Conservation (phyloP, 2,113 vertebrate species). For the Atrichornis clamosus region DNA sequence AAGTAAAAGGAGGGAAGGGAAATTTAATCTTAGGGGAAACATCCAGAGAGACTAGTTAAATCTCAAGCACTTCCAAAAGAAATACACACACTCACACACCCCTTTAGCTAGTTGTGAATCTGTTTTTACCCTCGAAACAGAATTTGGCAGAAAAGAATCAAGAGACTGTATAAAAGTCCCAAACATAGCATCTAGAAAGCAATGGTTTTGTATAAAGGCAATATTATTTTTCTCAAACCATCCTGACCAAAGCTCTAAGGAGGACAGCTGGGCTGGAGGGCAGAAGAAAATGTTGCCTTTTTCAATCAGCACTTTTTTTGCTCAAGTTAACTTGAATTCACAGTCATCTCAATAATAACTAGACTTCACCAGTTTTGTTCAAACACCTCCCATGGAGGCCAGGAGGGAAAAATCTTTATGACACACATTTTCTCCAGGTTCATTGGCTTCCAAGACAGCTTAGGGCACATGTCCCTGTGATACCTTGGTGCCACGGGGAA, state of each 20-base stretch:
- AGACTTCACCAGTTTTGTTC: neutral
- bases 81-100: neutral
- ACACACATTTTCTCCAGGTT: neutral
- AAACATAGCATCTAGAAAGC: neutral
- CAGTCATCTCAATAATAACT: neutral
- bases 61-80: slow-evolving; percentile 3
- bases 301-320: neutral
- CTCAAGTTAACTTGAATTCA: neutral
- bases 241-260: neutral
- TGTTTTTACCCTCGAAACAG: slow-evolving; percentile 26
- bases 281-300: neutral
- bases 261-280: slow-evolving; percentile 1
- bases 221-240: neutral
- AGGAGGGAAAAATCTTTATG: neutral
- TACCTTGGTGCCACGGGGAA: neutral
- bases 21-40: slow-evolving; percentile 4
- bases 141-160: neutral
- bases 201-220: neutral
- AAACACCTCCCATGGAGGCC: neutral
- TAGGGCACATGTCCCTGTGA: neutral
- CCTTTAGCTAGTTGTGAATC: neutral
- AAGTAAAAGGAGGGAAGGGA: slow-evolving; percentile 8
- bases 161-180: neutral
- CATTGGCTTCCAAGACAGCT: neutral
- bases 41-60: slow-evolving; percentile 32